Evolutionary conservation across 2,797 vertebrate genomes (phyloP).

Genomic region (Sarcoramphus papa): DNA sequence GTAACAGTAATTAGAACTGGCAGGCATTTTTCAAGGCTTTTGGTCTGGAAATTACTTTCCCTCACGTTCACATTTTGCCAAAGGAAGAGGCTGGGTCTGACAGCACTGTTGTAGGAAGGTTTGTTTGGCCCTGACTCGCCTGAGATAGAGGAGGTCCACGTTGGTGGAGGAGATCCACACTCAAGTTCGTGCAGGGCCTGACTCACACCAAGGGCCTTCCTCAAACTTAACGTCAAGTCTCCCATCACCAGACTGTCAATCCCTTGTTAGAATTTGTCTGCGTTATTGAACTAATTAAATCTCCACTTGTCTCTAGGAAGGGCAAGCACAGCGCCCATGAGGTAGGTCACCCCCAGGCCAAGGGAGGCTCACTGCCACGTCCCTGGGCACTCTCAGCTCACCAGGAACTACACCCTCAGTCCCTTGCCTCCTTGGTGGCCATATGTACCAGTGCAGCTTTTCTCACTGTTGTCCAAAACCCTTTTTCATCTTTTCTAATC

Average conservation of each 20-base stretch:
- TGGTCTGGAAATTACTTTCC: background rate
- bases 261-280: background rate
- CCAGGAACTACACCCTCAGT: background rate
- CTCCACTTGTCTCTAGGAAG: background rate
- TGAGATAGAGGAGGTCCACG: rapidly evolving
- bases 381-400: background rate
- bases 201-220: background rate
- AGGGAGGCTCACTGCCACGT: background rate
- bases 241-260: background rate
- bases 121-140: rapidly evolving
- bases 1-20: background rate
- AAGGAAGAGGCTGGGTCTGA: background rate
- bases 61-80: background rate
- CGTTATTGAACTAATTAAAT: background rate
- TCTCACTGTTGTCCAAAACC: background rate
- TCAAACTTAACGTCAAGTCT: background rate
- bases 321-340: rapidly evolving
- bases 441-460: background rate
- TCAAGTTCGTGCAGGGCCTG: background rate
- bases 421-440: background rate
- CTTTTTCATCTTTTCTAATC: background rate
- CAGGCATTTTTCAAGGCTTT: background rate
- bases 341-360: background rate
- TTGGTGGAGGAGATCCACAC: background rate
- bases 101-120: rapidly evolving